phyloP scores from a whole-genome alignment of 2,797 vertebrate genomes.

The Scolopax rusticola region DNA sequence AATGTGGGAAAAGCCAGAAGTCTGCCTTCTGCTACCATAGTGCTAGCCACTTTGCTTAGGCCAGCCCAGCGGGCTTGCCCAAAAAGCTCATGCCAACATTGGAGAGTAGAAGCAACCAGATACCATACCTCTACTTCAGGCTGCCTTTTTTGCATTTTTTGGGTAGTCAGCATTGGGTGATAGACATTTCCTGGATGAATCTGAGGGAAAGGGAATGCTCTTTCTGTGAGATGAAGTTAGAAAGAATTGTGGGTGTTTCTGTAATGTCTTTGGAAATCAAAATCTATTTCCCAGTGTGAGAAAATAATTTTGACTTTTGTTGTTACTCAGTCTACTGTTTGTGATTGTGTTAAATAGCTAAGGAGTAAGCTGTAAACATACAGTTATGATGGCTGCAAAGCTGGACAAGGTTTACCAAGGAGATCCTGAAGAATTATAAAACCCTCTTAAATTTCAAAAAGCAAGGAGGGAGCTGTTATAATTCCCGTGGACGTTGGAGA shows the following conservation, averaged over 20 bases:
- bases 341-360: background rate
- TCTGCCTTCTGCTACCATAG: background rate
- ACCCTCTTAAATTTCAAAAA: background rate
- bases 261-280: background rate
- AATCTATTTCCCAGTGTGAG: background rate
- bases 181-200: background rate
- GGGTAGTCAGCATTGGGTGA: background rate
- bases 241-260: background rate
- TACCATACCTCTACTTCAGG: background rate
- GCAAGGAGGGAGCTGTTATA: background rate
- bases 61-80: background rate
- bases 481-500: background rate
- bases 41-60: background rate
- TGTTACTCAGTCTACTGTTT: background rate
- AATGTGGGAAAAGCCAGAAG: background rate
- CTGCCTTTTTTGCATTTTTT: background rate
- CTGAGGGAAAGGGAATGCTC: background rate
- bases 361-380: background rate
- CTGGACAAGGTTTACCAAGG: background rate
- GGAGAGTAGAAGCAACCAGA: background rate
- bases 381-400: background rate
- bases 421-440: background rate
- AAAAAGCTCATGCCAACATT: background rate
- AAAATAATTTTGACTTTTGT: background rate
- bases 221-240: background rate